Conservation (phyloP, 2,113 vertebrate genomes). For the Grantiella picta region DNA sequence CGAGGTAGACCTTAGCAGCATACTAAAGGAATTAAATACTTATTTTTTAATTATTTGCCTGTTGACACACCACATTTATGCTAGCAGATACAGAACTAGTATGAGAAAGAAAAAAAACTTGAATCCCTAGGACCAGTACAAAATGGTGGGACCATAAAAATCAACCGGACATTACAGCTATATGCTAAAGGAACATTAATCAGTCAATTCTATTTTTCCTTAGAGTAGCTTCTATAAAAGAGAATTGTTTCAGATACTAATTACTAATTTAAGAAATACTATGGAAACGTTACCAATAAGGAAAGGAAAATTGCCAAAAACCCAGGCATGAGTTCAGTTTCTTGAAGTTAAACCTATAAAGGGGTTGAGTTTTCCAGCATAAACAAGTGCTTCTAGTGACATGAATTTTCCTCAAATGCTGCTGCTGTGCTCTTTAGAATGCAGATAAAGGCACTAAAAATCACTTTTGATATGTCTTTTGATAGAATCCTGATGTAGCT, state of each 20-base stretch:
- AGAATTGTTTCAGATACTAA: background rate
- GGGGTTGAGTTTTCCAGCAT: background rate
- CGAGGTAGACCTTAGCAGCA: background rate
- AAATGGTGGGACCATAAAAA: background rate
- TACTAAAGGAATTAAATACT: background rate
- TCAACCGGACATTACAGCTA: background rate
- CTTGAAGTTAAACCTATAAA: background rate
- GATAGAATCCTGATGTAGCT: background rate
- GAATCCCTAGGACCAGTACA: background rate
- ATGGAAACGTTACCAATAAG: background rate
- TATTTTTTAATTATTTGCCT: background rate
- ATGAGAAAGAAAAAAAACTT: background rate
- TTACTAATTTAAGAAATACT: background rate
- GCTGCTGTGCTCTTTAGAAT: background rate
- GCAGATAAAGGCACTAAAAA: background rate
- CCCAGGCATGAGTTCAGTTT: background rate
- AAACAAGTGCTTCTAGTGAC: background rate
- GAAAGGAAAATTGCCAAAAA: background rate
- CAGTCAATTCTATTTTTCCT: background rate
- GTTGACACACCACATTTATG: background rate
- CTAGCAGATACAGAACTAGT: background rate
- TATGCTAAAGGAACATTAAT: background rate
- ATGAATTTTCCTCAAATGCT: background rate
- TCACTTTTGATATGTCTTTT: background rate
- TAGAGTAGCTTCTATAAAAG: background rate